Percentiles rank a stretch among this genome's conserved stretches.
These are phyloP conservation scores for Colletes latitarsis DNA, from an alignment of 1,140 invertebrate species.

Conservation along the genomic window DNA sequence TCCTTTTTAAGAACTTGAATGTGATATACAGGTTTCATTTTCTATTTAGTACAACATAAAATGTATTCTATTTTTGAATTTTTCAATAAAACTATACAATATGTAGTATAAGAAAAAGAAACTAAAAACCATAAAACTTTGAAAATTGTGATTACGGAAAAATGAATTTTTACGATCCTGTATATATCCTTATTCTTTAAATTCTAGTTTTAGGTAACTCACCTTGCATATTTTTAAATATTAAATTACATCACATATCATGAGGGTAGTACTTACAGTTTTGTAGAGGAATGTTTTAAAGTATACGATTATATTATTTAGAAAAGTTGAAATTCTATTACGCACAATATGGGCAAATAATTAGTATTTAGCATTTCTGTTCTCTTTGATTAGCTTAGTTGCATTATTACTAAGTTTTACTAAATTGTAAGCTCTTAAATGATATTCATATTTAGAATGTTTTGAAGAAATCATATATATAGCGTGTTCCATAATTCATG, in stretches of 20 bases:
- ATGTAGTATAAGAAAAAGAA: too few species aligned
- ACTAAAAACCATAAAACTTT: too few species aligned
- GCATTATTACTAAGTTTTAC: slow-evolving; percentile 29
- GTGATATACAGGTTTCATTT: too few species aligned
- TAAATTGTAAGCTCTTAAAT: slow-evolving; percentile 6
- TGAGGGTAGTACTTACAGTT: slow-evolving; percentile 29
- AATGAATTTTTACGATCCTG: too few species aligned
- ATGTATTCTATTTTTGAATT: too few species aligned
- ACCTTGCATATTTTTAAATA: not conserved
- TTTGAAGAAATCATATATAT: not conserved
- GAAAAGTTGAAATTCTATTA: not conserved
- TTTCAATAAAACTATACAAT: too few species aligned
- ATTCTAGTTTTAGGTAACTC: too few species aligned
- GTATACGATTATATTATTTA: not conserved
- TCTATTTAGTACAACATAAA: too few species aligned
- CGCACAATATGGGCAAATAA: not conserved
- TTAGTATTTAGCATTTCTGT: not conserved
- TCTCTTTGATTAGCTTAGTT: slow-evolving; percentile 9
- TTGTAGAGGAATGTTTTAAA: slow-evolving; percentile 7
- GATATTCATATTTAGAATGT: not conserved
- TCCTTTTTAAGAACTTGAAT: too few species aligned
- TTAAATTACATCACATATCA: not conserved
- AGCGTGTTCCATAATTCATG: too few species aligned
- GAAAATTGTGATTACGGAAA: too few species aligned
- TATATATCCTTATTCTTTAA: too few species aligned